These are phyloP conservation scores for Chlorocebus sabaeus DNA, from an alignment of 2,113 vertebrate species.

Conservation along the genomic window DNA sequence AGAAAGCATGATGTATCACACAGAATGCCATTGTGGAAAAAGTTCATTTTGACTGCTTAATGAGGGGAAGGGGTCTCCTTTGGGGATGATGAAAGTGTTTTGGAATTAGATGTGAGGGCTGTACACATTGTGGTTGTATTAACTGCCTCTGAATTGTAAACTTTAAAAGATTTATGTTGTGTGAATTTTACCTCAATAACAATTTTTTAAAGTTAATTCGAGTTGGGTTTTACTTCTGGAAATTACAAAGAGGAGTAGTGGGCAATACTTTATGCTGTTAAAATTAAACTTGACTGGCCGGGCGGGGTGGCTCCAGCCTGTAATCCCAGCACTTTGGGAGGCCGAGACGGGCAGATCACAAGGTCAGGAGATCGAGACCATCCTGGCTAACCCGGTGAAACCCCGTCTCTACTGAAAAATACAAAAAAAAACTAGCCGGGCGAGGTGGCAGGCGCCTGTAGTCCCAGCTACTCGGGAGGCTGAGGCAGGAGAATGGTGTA, in stretches of 20 bases:
- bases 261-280: not conserved
- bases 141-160: not conserved
- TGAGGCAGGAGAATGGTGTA: no score
- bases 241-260: fast-evolving
- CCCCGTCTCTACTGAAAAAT: no score
- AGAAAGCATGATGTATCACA: not conserved
- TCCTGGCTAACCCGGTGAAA: no score
- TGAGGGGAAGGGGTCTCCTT: not conserved
- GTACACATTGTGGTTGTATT: not conserved
- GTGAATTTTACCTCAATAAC: not conserved
- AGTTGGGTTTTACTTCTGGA: conserved; percentile 58
- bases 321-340: no score
- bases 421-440: no score
- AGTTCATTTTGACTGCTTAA: not conserved
- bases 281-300: not conserved
- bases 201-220: not conserved
- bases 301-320: no score
- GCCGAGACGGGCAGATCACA: no score
- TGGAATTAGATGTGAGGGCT: not conserved
- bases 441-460: no score
- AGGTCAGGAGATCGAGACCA: no score
- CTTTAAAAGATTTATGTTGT: not conserved
- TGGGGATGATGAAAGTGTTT: not conserved
- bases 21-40: not conserved
- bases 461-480: no score